These are phyloP conservation scores for Galeopterus variegatus DNA, from an alignment of 2,113 vertebrate species.

Conservation along the genomic window DNA sequence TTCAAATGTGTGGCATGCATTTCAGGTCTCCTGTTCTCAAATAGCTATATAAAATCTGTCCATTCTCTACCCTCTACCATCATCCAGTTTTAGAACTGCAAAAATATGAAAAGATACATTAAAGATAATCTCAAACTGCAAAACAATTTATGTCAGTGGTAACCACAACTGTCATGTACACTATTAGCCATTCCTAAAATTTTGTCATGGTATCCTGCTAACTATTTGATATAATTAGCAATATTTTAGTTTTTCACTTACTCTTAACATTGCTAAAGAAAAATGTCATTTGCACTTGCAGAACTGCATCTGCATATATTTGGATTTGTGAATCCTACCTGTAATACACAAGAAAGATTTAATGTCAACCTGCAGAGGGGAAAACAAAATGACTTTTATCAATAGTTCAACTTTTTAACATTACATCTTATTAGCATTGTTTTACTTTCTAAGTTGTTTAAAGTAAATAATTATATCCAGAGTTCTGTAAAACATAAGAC, in stretches of 20 bases:
- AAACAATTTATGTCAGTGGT: conserved; percentile 57
- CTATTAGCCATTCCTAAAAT: conserved; percentile 29
- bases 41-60: neutral
- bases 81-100: conserved; percentile 16
- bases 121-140: conserved; percentile 44
- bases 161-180: conserved; percentile 40
- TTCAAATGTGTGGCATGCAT: neutral
- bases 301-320: neutral
- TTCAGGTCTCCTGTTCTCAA: neutral
- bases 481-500: conserved; percentile 63
- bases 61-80: neutral
- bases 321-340: neutral
- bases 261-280: neutral
- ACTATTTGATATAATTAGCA: neutral
- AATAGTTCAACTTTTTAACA: neutral
- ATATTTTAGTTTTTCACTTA: conserved; percentile 55
- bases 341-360: neutral
- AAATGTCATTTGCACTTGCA: neutral
- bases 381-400: neutral
- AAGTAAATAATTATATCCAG: conserved; percentile 61
- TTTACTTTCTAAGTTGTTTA: conserved; percentile 4
- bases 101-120: conserved; percentile 27
- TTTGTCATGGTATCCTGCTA: conserved; percentile 1
- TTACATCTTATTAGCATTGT: neutral
- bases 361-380: neutral